A percentile compares a stretch with the other conserved stretches of the same genome.
These are phyloP conservation scores for Nothocercus julius DNA, from an alignment of 2,113 vertebrate species.

Conservation along the genomic window DNA sequence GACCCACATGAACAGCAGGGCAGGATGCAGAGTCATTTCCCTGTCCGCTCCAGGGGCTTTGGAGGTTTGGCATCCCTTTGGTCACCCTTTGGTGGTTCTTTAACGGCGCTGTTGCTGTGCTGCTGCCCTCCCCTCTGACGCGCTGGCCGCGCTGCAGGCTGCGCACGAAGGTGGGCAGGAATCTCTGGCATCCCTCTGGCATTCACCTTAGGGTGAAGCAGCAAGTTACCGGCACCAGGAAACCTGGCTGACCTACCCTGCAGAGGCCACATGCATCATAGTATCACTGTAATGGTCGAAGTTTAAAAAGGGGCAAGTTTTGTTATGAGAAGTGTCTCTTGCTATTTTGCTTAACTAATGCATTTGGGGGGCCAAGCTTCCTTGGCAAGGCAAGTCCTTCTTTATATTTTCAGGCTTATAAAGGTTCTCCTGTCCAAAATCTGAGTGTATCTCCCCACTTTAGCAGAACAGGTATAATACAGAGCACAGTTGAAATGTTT, in stretches of 20 bases:
- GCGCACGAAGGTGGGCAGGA: not conserved
- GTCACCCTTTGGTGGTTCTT: not conserved
- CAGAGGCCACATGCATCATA: not conserved
- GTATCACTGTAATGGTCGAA: not conserved
- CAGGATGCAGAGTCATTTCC: not conserved
- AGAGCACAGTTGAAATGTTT: not conserved
- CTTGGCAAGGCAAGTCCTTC: not conserved
- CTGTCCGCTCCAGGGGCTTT: not conserved
- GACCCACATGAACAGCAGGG: not conserved
- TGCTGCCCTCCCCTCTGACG: not conserved
- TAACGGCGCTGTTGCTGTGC: not conserved
- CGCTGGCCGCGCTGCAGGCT: not conserved
- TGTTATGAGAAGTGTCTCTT: not conserved
- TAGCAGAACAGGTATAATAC: not conserved
- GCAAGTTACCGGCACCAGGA: not conserved
- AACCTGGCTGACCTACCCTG: not conserved
- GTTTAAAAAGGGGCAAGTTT: not conserved
- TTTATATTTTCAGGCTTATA: not conserved
- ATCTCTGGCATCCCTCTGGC: not conserved
- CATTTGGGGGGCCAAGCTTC: not conserved
- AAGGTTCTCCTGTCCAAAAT: not conserved
- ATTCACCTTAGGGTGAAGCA: accelerated
- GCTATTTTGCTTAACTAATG: not conserved
- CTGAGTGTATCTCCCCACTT: not conserved
- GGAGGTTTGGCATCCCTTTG: not conserved